Percentiles rank a stretch among this genome's conserved stretches.
These are phyloP conservation scores for Uromys caudimaculatus DNA, from an alignment of 2,797 vertebrate species.

Conservation along the genomic window DNA sequence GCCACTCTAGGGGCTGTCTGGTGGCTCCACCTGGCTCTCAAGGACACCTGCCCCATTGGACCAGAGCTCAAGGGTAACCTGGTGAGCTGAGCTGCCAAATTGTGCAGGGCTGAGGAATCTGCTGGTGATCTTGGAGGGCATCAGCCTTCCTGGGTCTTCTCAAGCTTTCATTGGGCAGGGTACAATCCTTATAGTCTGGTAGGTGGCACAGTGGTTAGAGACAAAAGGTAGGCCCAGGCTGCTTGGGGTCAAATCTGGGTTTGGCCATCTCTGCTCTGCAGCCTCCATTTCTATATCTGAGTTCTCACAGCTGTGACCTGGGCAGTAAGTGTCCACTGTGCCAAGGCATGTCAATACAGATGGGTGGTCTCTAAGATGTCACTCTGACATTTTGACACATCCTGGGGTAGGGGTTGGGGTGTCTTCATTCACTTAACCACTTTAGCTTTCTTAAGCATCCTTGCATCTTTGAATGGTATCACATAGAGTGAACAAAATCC, in stretches of 20 bases:
- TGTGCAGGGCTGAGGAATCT: background rate
- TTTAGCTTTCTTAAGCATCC: background rate
- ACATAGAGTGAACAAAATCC: background rate
- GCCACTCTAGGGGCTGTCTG: background rate
- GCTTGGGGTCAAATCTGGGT: background rate
- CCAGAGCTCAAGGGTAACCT: accelerated
- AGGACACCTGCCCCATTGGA: background rate
- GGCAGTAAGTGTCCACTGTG: background rate
- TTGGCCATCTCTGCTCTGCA: background rate
- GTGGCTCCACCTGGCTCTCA: background rate
- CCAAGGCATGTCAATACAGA: background rate
- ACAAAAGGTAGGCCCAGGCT: background rate
- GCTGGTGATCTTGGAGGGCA: background rate
- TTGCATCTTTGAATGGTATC: background rate
- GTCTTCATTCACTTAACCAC: background rate
- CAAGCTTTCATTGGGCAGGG: background rate
- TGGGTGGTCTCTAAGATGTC: background rate
- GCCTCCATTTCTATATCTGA: background rate
- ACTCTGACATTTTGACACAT: accelerated
- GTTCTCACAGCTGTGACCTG: background rate
- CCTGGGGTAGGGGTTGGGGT: background rate
- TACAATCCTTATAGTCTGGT: background rate
- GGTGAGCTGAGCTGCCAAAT: background rate
- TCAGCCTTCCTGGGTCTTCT: background rate
- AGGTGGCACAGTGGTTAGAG: background rate